Evolutionary conservation across 2,113 vertebrate species (phyloP), one percentile per base, ranked within the genome.

Genomic region (Plecotus auritus): DNA sequence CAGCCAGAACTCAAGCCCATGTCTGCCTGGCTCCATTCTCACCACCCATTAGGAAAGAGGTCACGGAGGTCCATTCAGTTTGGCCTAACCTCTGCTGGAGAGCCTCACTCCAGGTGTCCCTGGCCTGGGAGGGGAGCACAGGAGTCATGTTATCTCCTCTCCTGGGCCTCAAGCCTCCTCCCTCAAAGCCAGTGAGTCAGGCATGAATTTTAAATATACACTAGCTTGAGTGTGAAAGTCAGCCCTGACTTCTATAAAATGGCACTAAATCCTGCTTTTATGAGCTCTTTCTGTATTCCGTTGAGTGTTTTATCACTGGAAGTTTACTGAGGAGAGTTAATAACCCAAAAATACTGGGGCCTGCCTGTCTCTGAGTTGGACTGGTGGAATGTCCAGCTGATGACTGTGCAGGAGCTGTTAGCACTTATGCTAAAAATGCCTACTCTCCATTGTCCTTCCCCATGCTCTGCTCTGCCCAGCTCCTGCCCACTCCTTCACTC

Each of bases 181-280:
- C 73, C 14, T 14, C 32, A 66, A 81, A 94, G 72, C 22, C 78
- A 96, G 26, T 66, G 51, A 70, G 23, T 78, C 32, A n/a, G 32
- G 88, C 49, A 0, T 30, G 90, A 81, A 95, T 96, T 96, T 94
- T 97, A 88, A 37, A 47, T 81, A 96, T 0, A 18, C n/a, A 81
- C 2, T 40, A 91, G 37, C 47, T 81, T 84, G 18, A 1, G 96
- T 66, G 81, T 85, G 45, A 64, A 22, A 69, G 93, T 94, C 94
- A 94, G 89, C 51, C 93, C 93, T 96, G 90, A 95, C 91, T 72
- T 86, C 94, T 93, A 97, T 97, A 97, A 97, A 96, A 96, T 90
- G 91, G 93, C 91, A 96, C 89, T 97, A 96, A 97, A 97, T 96
- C 83, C 94, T 94, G 89, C 70, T 96, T 96, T 97, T 97, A 97